Conservation (phyloP, 64 coral and sea anemone genomes). For the Pocillopora damicornis region DNA sequence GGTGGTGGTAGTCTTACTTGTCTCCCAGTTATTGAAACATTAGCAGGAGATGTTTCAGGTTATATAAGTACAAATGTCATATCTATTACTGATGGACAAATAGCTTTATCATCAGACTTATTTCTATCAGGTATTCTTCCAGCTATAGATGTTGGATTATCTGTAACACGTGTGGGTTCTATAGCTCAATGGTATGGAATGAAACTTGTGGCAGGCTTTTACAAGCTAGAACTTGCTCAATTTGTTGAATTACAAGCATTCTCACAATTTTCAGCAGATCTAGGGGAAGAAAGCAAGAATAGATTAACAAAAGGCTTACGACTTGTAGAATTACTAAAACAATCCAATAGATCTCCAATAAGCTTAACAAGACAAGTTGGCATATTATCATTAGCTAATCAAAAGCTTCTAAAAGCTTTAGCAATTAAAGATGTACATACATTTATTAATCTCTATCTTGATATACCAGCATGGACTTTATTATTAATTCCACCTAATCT, state of each 20-base stretch:
- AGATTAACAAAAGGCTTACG: slow-evolving; percentile 27
- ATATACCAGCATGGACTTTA: no score
- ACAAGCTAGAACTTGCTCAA: slow-evolving; percentile 45
- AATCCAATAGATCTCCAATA: neutral
- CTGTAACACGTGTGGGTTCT: neutral
- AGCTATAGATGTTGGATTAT: slow-evolving; percentile 25
- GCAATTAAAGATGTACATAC: no score
- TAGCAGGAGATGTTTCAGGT: slow-evolving; percentile 31
- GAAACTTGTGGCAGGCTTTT: neutral
- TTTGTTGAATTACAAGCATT: slow-evolving; percentile 53
- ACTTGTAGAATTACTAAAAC: neutral
- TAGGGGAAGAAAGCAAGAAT: slow-evolving; percentile 39
- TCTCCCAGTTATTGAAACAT: slow-evolving; percentile 47
- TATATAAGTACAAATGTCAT: slow-evolving; percentile 46
- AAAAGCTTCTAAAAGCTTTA: no score
- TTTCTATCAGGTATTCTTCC: slow-evolving; percentile 9
- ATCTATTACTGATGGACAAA: slow-evolving; percentile 42
- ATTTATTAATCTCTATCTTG: no score
- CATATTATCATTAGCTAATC: no score
- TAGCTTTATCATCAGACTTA: no score
- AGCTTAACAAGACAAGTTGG: neutral
- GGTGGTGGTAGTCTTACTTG: slow-evolving; percentile 11
- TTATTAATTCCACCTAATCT: no score
- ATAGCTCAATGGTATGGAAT: neutral
- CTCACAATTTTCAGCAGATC: slow-evolving; percentile 62